Evolutionary conservation across 2,888 invertebrate species (phyloP).

Genomic region (Pseudolycoriella hygida): DNA sequence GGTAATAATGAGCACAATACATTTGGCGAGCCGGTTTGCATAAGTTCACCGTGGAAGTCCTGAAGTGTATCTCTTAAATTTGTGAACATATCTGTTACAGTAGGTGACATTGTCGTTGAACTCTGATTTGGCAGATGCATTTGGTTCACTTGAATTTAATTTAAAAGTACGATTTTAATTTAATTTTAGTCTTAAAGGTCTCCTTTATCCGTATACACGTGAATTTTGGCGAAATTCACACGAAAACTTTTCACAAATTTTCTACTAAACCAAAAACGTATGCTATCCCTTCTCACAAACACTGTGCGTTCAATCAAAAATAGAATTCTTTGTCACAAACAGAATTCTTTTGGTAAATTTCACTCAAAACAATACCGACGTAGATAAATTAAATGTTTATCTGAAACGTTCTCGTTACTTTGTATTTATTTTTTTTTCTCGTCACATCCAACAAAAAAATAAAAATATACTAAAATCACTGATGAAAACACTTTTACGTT

Average conservation of each 20-base stretch:
- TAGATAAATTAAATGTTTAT: not conserved
- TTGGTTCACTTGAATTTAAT: conserved; percentile 4
- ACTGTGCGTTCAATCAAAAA: too few species aligned
- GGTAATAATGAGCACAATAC: conserved; percentile 89
- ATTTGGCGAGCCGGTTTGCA: conserved; percentile 88
- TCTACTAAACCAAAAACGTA: too few species aligned
- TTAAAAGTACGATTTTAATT: conserved; percentile 9
- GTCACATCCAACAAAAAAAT: not conserved
- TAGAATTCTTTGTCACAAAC: too few species aligned
- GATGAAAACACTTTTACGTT: not conserved
- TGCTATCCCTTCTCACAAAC: too few species aligned
- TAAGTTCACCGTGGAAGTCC: conserved; percentile 83
- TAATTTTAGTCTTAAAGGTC: too few species aligned
- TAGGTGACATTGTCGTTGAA: conserved; percentile 12
- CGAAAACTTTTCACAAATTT: too few species aligned
- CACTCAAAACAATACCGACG: too few species aligned
- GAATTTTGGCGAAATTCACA: too few species aligned
- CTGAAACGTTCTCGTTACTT: not conserved
- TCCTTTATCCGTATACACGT: too few species aligned
- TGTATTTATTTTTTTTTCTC: not conserved
- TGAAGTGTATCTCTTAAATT: conserved; percentile 62
- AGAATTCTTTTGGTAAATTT: too few species aligned
- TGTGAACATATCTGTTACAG: conserved; percentile 45
- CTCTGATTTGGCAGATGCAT: conserved; percentile 10
- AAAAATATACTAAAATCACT: not conserved